A percentile compares a stretch with the other conserved stretches of the same genome.
Evolutionary conservation across 2,113 vertebrate species (phyloP).

Genomic region (Gambusia affinis): DNA sequence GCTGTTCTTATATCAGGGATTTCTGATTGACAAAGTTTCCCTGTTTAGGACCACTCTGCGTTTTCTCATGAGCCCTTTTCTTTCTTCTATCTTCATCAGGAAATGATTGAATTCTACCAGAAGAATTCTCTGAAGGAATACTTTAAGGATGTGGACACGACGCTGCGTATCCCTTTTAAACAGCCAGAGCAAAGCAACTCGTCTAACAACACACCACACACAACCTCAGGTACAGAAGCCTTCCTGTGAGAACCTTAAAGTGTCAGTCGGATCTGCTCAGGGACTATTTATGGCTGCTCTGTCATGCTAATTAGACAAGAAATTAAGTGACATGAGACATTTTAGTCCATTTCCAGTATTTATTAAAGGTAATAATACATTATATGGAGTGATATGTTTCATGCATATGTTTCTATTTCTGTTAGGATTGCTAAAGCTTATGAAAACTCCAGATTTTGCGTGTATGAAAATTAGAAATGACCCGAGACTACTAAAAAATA

Average conservation of each 20-base stretch:
- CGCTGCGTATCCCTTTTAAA: slow-evolving; percentile 85
- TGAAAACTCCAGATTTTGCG: no score
- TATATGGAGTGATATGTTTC: no score
- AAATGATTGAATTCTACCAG: slow-evolving; percentile 90
- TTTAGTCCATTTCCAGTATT: not conserved
- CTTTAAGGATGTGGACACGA: slow-evolving; percentile 89
- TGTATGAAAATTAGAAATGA: no score
- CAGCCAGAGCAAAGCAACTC: slow-evolving; percentile 81
- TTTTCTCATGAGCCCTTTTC: not conserved
- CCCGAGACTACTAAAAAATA: no score
- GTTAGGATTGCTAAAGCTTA: no score
- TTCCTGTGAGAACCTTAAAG: not conserved
- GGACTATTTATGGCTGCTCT: not conserved
- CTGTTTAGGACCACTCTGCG: not conserved
- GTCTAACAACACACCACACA: slow-evolving; percentile 41
- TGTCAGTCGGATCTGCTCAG: not conserved
- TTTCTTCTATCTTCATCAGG: slow-evolving; percentile 69
- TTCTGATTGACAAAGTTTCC: not conserved
- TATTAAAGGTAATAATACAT: no score
- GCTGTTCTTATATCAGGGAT: not conserved
- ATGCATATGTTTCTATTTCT: no score
- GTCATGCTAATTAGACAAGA: not conserved
- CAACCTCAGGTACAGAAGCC: slow-evolving; percentile 68
- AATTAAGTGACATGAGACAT: not conserved
- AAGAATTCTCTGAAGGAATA: slow-evolving; percentile 90